Base-by-base conservation (phyloP, 2,797 vertebrate genomes). In the Nothura maculosa region DNA sequence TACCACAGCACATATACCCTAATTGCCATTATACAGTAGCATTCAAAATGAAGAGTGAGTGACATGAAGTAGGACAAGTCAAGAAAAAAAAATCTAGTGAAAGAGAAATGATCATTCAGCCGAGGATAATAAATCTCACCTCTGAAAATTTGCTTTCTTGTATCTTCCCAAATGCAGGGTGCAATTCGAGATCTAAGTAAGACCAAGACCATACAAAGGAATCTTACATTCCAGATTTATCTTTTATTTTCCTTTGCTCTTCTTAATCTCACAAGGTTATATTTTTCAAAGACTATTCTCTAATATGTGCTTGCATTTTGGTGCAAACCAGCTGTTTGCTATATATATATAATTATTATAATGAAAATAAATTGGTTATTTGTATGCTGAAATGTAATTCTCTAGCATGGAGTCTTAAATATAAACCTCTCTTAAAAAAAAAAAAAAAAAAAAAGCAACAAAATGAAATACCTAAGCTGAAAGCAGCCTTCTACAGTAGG, bases 101-200 rank as follows among this genome's bases (percentile, higher is more conserved):
- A 76, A 81, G 22, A 85, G 91, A 94, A 89, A 92, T 22, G 16
- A 78, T 66, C 30, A 60, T 85, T 80, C n/a, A 79, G 20, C 66
- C 68, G 67, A 81, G 27, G 25, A 60, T 34, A 87, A 47, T 57
- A 90, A 73, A 87, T 38, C 2, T 0, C 7, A 55, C 11, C 5
- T 85, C 34, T 87, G 25, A 77, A 91, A 83, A 52, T 36, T n/a
- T 62, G 9, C 30, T 93, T 72, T 34, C 85, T 34, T 66, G 3
- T 32, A 70, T 58, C 3, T 4, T 66, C 69, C n/a, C 13, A 89
- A 68, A 58, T 21, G 54, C 3, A 32, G 6, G 22, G 9, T 62
- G 21, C 73, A 69, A 67, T 62, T 43, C 54, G 34, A 81, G 38
- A 36, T 67, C 38, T 67, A 74, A 74, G 22, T 50, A 72, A 38